Conservation (phyloP, 1,140 invertebrate genomes). For the Oncopodura yosiiana region DNA sequence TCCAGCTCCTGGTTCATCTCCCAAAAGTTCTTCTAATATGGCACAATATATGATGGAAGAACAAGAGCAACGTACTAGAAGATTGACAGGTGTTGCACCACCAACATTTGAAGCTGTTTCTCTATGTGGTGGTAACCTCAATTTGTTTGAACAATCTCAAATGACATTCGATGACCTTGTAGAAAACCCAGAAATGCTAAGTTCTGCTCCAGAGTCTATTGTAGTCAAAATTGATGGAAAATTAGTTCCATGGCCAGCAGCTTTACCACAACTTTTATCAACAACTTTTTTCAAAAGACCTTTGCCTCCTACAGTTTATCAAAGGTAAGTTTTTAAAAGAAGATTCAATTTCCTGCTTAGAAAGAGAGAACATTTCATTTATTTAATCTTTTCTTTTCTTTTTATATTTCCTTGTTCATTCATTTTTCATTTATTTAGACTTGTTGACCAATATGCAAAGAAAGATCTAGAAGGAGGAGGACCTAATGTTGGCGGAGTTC, state of each 20-base stretch:
- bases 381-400: background rate
- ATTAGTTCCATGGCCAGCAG: constrained; percentile 78
- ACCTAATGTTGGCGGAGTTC: constrained; percentile 1
- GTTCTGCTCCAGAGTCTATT: constrained; percentile 61
- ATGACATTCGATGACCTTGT: constrained; percentile 75
- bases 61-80: background rate
- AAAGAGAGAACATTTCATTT: background rate
- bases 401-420: background rate
- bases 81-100: background rate
- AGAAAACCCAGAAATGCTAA: constrained; percentile 59
- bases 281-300: constrained; percentile 71
- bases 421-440: constrained; percentile 10
- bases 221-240: constrained; percentile 78
- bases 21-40: constrained; percentile 21
- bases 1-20: constrained; percentile 44
- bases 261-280: constrained; percentile 75
- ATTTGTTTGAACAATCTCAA: constrained; percentile 62
- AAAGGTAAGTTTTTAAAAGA: constrained; percentile 32
- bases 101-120: constrained; percentile 48
- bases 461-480: constrained; percentile 17
- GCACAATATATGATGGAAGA: constrained; percentile 18
- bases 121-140: constrained; percentile 57
- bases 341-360: constrained; percentile 34
- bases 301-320: constrained; percentile 47
- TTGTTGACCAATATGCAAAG: constrained; percentile 29